Evolutionary conservation across 2,113 vertebrate genomes (phyloP).

Genomic region (Bos indicus): DNA sequence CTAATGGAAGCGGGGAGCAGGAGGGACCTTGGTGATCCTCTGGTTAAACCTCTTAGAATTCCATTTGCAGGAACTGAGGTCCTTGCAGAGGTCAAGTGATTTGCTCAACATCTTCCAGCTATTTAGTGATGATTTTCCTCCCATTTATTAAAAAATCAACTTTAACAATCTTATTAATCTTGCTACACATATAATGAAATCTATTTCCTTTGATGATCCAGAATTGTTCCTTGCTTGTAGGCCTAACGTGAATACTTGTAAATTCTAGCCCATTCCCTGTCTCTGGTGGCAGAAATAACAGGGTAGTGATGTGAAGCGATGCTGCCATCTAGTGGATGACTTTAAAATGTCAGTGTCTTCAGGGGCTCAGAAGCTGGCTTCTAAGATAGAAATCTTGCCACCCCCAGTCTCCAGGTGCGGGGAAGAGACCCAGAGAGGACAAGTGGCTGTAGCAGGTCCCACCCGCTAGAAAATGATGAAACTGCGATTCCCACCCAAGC

Average conservation of each 20-base stretch:
- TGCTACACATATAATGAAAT: background rate
- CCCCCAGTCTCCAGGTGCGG: background rate
- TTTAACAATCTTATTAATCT: background rate
- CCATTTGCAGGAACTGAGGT: background rate
- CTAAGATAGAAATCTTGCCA: background rate
- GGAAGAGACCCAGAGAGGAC: background rate
- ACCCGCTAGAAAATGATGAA: background rate
- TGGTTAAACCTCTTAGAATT: background rate
- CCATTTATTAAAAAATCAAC: background rate
- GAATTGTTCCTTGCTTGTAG: background rate
- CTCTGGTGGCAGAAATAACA: background rate
- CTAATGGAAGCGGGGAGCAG: background rate
- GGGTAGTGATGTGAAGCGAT: background rate
- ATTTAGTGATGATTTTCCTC: conserved; percentile 16
- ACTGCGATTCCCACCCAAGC: background rate
- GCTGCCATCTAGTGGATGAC: conserved; percentile 65
- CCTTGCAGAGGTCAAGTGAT: background rate
- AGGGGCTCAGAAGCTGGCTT: background rate
- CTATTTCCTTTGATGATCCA: background rate
- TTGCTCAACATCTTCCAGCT: background rate
- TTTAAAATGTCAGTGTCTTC: background rate
- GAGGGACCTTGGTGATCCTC: background rate
- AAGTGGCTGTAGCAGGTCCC: background rate
- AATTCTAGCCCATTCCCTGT: background rate
- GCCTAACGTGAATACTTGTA: background rate